A percentile compares a stretch with the other conserved stretches of the same genome.
Conservation (phyloP, 2,113 vertebrate species). For the Thamnophis sirtalis region DNA sequence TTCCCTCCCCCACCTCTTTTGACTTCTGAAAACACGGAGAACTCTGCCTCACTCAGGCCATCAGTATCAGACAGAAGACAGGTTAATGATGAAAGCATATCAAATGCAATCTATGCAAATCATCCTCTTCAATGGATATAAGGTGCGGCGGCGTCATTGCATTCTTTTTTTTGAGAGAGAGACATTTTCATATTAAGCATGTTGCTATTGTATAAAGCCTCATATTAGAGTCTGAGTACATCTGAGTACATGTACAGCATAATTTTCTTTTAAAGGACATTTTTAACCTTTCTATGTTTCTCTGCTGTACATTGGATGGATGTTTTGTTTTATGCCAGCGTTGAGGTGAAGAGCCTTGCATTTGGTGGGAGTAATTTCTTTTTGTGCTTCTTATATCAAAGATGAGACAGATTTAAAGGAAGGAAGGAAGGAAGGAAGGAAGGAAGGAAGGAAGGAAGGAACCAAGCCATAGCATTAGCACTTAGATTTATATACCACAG, state of each 20-base stretch:
- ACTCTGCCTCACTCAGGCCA: slow-evolving; percentile 73
- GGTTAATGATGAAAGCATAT: slow-evolving; percentile 81
- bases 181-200: slow-evolving; percentile 78
- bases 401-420: slow-evolving; percentile 58
- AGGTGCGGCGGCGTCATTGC: slow-evolving; percentile 78
- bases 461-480: too few species aligned
- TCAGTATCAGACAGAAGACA: slow-evolving; percentile 77
- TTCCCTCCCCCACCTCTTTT: slow-evolving; percentile 29
- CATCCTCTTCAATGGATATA: slow-evolving; percentile 80
- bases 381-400: slow-evolving; percentile 46
- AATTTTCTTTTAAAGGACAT: slow-evolving; percentile 70
- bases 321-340: slow-evolving; percentile 65
- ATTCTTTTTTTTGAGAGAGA: slow-evolving; percentile 70
- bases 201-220: slow-evolving; percentile 76
- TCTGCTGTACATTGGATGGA: slow-evolving; percentile 62
- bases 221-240: slow-evolving; percentile 74
- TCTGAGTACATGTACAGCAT: slow-evolving; percentile 64
- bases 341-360: slow-evolving; percentile 27
- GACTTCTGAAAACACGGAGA: slow-evolving; percentile 71
- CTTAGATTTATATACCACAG: too few species aligned
- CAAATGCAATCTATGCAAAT: slow-evolving; percentile 84
- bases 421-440: slow-evolving; percentile 14
- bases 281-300: slow-evolving; percentile 68
- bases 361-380: slow-evolving; percentile 47
- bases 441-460: background rate